Base-by-base conservation (phyloP, 2,797 vertebrate genomes). In the Chloroceryle inda region DNA sequence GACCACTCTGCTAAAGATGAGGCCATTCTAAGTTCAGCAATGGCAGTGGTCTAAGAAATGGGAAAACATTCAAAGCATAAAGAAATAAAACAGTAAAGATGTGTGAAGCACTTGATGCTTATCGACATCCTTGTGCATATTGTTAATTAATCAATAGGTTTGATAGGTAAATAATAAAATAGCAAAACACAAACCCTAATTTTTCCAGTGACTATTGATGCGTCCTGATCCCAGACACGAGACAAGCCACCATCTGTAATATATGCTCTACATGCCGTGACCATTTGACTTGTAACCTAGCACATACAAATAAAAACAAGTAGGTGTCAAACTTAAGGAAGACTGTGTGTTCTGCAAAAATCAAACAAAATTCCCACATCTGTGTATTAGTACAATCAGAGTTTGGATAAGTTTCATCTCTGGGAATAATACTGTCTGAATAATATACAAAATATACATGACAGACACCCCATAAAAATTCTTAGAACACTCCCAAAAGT, bases 211-310 rank as follows among this genome's bases (percentile, higher is more conserved):
- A 99, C 89, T 27, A 52, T 38, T 85, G 98, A 96, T 31, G 96
- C 93, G 31, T 98, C 97, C 92, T 99, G 98, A 35, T 99, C 98
- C 99, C 98, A 99, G n/a, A 99, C 88, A 22, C 92, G 27, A 96
- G 42, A 79, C 35, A 88, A 91, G 72, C 98, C 98, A 50, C 97
- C 96, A 76, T 98, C 97, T 67, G 98, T 98, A 89, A 99, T 98
- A 81, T 99, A 98, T 17, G 98, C 97, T 95, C 96, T 98, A 95
- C 98, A 99, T 1, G 98, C 96, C 33, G 96, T 98, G 72, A 99
- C 97, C 98, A 99, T 98, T 95, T 99, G 98, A 92, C 99, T 98
- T 92, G 99, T 99, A 76, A 99, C 98, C 99, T 99, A 96, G 73
- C 5, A 9, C 45, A 72, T 58, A 81, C 4, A 86, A 47, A 86